These are phyloP conservation scores for Tenrec ecaudatus DNA, from an alignment of 2,113 vertebrate species.

Conservation along the genomic window DNA sequence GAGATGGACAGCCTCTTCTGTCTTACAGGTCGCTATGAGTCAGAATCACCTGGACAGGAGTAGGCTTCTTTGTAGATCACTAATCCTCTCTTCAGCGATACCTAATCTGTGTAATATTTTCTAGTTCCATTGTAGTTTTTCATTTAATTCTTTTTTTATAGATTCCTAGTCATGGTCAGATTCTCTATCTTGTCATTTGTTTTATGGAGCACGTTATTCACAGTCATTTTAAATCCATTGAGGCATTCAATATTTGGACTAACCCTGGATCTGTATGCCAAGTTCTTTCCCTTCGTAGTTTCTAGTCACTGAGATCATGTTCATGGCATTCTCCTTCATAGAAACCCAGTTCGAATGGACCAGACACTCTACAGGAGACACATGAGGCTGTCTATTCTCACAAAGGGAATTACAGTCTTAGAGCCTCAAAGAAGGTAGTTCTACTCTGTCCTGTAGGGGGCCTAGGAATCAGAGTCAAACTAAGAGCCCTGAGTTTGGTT, in stretches of 20 bases:
- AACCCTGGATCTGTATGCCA: background rate
- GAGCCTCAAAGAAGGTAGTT: too few relatives aligned
- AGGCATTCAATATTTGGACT: background rate
- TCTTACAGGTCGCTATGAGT: too few relatives aligned
- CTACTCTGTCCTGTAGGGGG: too few relatives aligned
- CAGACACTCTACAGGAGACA: too few relatives aligned
- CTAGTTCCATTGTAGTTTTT: background rate
- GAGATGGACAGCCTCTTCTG: too few relatives aligned
- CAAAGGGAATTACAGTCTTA: too few relatives aligned
- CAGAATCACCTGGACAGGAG: too few relatives aligned
- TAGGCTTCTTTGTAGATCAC: background rate
- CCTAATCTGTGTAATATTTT: background rate
- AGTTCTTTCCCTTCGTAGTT: background rate
- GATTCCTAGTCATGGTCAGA: background rate
- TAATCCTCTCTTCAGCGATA: background rate
- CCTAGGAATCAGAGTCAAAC: too few relatives aligned
- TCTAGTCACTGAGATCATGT: background rate
- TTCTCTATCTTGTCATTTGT: background rate
- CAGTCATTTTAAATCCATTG: background rate
- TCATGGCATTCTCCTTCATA: too few relatives aligned
- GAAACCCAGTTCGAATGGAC: too few relatives aligned
- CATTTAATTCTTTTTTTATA: background rate
- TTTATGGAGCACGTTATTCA: background rate
- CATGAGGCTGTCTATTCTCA: too few relatives aligned
- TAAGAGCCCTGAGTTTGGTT: too few relatives aligned